Evolutionary conservation across 2,797 vertebrate genomes (phyloP), one percentile per base, ranked within the genome.

Genomic region (Gallinago stenura): DNA sequence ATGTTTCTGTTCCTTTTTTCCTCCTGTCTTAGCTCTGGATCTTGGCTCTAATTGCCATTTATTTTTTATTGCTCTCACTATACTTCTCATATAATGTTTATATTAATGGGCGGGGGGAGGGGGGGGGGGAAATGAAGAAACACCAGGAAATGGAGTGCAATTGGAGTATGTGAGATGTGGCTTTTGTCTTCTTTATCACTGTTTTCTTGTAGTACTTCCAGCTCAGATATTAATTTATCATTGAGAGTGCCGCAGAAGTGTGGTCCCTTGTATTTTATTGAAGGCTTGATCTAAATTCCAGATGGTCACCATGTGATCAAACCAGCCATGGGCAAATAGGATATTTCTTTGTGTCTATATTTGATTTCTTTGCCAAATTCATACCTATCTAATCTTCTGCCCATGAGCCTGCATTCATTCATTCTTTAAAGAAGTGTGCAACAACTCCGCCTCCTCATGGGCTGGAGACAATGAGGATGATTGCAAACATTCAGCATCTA

Each of bases 331-430:
- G 96, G 97, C 96, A 97, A 97, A 96, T 80, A 91, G 83, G 94
- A 94, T 90, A 91, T 93, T 95, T 96, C 91, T 95, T 87, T 92
- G 82, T 92, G 62, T 91, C 86, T 95, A 91, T 83, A 70, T 95
- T 69, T 61, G 83, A 93, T 87, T 78, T 85, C 65, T 84, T 91
- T 95, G 85, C 93, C 94, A 95, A 96, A 96, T 87, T 92, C 94
- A 85, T 93, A 95, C 95, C 95, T 97, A 93, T 93, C 91, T 96
- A 95, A 91, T 94, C 96, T 96, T 95, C 81, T 96, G 77, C 83
- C 90, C 75, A 69, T 75, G 66, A 96, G 80, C 19, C 72, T 95
- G 80, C n/a, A 24, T 94, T 93, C 81, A 58, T 95, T 94, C 72
- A 51, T 83, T 84, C 86, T 90, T 95, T 87, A 80, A 91, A 83